Percentiles rank a stretch among this genome's conserved stretches.
These are phyloP conservation scores for Leptodon cayanensis DNA, from an alignment of 2,797 vertebrate species.

Conservation along the genomic window DNA sequence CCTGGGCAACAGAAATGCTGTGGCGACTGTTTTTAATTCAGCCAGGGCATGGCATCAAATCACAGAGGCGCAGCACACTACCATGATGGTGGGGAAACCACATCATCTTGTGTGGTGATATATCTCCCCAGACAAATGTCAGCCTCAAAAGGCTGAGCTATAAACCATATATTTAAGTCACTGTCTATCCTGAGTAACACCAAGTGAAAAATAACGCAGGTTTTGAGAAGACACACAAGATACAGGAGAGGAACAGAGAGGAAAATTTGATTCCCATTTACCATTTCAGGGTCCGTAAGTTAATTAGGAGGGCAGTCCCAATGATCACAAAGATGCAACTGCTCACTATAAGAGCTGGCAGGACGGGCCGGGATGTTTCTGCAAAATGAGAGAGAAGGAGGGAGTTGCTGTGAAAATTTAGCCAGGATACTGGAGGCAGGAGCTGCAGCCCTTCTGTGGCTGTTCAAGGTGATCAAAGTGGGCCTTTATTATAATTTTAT, in stretches of 20 bases:
- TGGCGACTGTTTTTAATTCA: neutral
- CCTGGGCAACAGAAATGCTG: neutral
- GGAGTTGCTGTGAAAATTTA: neutral
- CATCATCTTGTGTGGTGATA: neutral
- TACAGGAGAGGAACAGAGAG: neutral
- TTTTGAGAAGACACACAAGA: neutral
- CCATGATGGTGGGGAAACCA: neutral
- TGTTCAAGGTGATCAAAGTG: neutral
- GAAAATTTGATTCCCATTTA: conserved; percentile 5
- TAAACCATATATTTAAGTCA: neutral
- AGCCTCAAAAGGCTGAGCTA: neutral
- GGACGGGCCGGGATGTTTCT: neutral
- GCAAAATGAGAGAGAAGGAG: neutral
- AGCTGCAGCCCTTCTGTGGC: neutral
- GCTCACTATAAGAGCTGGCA: neutral
- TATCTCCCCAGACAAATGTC: neutral
- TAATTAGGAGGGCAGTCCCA: neutral
- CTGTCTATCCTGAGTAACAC: neutral
- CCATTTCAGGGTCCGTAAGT: conserved; percentile 39
- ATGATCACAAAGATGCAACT: neutral
- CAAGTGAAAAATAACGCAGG: neutral
- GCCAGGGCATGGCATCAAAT: neutral
- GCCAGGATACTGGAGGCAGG: neutral
- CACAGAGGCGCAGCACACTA: neutral
- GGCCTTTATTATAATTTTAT: neutral